Evolutionary conservation across 2,888 invertebrate species (phyloP).

Genomic region (Pedicia rivosa): DNA sequence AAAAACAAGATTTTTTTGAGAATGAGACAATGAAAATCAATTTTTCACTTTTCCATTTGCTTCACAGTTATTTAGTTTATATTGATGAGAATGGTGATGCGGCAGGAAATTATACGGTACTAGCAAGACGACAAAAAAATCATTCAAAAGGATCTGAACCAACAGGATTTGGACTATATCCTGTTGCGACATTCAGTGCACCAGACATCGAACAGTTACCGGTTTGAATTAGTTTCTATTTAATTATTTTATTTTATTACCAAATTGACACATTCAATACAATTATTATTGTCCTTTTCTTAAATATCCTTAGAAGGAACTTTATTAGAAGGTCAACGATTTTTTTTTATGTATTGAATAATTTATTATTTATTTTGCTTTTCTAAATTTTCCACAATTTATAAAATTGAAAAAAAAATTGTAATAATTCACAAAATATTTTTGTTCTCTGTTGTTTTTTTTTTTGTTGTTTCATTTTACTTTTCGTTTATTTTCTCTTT

Average conservation of each 20-base stretch:
- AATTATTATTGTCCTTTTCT: no score
- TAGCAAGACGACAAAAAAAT: constrained; percentile 37
- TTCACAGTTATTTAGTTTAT: constrained; percentile 68
- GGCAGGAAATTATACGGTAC: constrained; percentile 83
- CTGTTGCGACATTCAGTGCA: constrained; percentile 56
- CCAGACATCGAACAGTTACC: constrained; percentile 45
- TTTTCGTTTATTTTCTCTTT: not conserved
- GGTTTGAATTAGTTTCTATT: constrained; percentile 38
- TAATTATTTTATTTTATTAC: not conserved
- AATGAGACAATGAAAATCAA: not conserved
- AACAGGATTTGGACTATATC: constrained; percentile 51
- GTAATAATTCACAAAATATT: not conserved
- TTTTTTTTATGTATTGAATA: no score
- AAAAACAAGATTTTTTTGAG: no score
- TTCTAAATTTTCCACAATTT: no score
- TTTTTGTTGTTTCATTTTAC: no score
- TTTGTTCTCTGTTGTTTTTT: not conserved
- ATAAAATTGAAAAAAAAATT: not conserved
- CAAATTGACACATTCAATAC: not conserved
- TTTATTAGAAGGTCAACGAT: no score
- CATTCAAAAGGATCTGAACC: constrained; percentile 20
- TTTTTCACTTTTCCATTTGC: not conserved
- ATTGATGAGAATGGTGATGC: constrained; percentile 88
- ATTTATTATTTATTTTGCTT: no score
- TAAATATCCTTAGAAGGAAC: no score